phyloP scores from a whole-genome alignment of 2,113 vertebrate genomes.

The Microcebus tavaratra region DNA sequence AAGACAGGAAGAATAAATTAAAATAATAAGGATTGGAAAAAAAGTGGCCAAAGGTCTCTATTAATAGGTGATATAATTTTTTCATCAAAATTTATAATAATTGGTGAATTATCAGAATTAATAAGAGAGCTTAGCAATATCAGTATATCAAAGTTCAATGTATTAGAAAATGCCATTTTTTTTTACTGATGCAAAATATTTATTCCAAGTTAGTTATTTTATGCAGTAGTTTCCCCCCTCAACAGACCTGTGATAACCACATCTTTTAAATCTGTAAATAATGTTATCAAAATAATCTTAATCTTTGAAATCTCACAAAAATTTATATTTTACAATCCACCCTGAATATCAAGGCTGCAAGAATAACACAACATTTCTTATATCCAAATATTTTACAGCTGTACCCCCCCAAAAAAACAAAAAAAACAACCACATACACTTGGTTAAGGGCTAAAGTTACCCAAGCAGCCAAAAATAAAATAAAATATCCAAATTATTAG shows the following conservation, averaged over 20 bases:
- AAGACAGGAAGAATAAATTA: too few species aligned
- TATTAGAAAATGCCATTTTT: too few species aligned
- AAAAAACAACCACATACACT: constrained; percentile 83
- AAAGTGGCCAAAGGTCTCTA: too few species aligned
- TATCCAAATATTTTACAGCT: constrained; percentile 94
- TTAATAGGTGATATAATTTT: too few species aligned
- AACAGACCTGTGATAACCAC: constrained; percentile 91
- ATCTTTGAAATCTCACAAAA: constrained; percentile 96
- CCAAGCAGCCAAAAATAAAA: constrained; percentile 90
- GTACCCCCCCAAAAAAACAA: constrained; percentile 84
- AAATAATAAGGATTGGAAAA: too few species aligned
- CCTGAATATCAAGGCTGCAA: constrained; percentile 97
- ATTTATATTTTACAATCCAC: constrained; percentile 96
- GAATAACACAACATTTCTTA: constrained; percentile 91
- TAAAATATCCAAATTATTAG: constrained; percentile 89
- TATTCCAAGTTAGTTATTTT: constrained; percentile 95
- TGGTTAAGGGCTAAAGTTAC: constrained; percentile 91
- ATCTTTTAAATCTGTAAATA: constrained; percentile 95
- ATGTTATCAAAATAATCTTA: constrained; percentile 98
- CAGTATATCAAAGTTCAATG: too few species aligned
- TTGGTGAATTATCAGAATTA: too few species aligned
- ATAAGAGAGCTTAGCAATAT: too few species aligned
- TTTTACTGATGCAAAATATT: constrained; percentile 95
- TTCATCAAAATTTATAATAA: too few species aligned
- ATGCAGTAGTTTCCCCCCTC: constrained; percentile 91